Percentiles rank a stretch among this genome's conserved stretches.
Evolutionary conservation across 2,888 invertebrate genomes (phyloP).

Genomic region (Drosophila stalkeri): DNA sequence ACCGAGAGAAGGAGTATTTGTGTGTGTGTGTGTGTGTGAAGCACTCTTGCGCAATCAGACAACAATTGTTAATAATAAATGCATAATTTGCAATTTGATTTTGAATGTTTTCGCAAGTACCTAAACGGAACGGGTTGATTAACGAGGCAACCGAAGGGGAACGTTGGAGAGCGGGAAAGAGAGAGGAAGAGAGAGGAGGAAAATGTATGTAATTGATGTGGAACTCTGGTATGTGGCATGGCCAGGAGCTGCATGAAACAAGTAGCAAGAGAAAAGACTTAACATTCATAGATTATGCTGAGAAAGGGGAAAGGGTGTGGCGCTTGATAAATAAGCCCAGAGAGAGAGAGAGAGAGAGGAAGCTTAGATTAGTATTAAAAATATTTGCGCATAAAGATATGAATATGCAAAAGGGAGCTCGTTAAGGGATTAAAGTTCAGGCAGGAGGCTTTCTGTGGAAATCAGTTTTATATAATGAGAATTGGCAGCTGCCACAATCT

Average conservation of each 20-base stretch:
- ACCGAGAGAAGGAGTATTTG: background rate
- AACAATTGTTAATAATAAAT: conserved; percentile 81
- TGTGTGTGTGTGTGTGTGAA: conserved; percentile 21
- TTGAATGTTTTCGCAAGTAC: conserved; percentile 67
- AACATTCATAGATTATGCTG: conserved; percentile 7
- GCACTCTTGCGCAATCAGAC: conserved; percentile 65
- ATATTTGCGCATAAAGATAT: background rate
- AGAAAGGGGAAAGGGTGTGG: background rate
- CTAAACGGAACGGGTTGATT: conserved; percentile 62
- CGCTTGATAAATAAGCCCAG: conserved; percentile 5
- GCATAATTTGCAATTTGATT: conserved; percentile 81
- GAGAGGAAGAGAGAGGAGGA: background rate
- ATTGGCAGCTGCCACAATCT: background rate
- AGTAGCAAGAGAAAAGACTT: conserved; percentile 21
- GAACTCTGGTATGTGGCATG: conserved; percentile 10
- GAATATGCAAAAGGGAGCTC: conserved; percentile 2
- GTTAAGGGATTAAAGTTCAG: conserved; percentile 9
- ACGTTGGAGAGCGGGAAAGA: too few species aligned
- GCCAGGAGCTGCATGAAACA: conserved; percentile 6
- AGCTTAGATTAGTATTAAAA: background rate
- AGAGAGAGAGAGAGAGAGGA: too few species aligned
- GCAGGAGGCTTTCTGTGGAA: background rate
- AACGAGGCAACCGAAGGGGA: conserved; percentile 51
- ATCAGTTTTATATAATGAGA: background rate
- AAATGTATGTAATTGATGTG: conserved; percentile 33